Percentiles rank a stretch among this genome's conserved stretches.
These are phyloP conservation scores for Tiliqua scincoides DNA, from an alignment of 2,113 vertebrate genomes.

Conservation along the genomic window DNA sequence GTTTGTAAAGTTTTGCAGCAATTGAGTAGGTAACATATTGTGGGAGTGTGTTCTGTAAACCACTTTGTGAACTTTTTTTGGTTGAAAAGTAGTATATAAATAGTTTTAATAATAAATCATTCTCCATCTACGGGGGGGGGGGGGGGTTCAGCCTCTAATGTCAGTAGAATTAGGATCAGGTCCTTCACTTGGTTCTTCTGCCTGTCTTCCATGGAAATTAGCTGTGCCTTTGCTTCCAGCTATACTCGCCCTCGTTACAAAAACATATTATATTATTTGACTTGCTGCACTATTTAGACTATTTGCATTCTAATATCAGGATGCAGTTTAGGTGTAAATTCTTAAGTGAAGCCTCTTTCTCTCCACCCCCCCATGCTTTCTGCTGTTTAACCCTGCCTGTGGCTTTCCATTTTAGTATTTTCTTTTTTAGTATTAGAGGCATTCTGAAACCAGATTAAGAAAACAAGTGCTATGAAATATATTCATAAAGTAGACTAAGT, in stretches of 20 bases:
- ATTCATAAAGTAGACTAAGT: not conserved
- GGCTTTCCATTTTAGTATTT: accelerated
- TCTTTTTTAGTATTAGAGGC: slow-evolving; percentile 9
- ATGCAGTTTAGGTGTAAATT: slow-evolving; percentile 56
- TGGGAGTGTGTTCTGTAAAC: not conserved
- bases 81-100: no score
- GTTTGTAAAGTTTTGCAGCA: slow-evolving; percentile 38
- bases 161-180: slow-evolving; percentile 35
- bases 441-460: not conserved
- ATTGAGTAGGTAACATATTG: not conserved
- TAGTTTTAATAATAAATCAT: not conserved
- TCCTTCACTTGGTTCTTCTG: slow-evolving; percentile 46
- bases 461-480: not conserved
- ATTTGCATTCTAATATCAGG: slow-evolving; percentile 51
- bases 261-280: slow-evolving; percentile 52
- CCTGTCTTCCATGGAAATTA: slow-evolving; percentile 65
- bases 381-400: not conserved
- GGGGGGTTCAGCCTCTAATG: slow-evolving; percentile 32
- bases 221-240: slow-evolving; percentile 70
- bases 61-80: no score
- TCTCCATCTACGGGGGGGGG: slow-evolving; percentile 9
- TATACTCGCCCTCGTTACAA: slow-evolving; percentile 67
- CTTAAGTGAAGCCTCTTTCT: slow-evolving; percentile 5
- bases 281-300: slow-evolving; percentile 39
- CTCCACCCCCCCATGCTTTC: not conserved